Percentiles rank a stretch among this genome's conserved stretches.
Evolutionary conservation across 2,113 vertebrate genomes (phyloP).

Genomic region (Azemiops feae): DNA sequence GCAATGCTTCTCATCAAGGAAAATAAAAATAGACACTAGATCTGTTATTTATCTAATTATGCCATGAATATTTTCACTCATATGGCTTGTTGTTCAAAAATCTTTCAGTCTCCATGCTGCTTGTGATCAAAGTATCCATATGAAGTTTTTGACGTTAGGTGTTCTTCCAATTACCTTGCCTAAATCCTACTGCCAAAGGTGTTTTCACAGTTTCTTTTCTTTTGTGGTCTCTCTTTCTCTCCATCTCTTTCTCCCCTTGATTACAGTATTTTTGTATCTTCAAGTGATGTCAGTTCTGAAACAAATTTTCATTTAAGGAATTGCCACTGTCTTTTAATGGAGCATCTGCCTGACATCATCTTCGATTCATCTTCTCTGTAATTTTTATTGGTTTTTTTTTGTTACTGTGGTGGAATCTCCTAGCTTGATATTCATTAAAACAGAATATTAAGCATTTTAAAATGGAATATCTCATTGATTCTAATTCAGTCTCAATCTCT

Average conservation of each 20-base stretch:
- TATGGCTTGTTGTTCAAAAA: constrained; percentile 77
- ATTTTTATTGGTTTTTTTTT: not conserved
- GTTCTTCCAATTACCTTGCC: constrained; percentile 38
- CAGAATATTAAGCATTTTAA: not conserved
- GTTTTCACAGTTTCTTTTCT: not conserved
- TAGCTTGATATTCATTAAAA: not conserved
- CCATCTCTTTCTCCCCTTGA: not conserved
- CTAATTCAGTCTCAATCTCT: not conserved
- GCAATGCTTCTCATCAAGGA: constrained; percentile 90
- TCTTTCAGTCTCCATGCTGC: constrained; percentile 63
- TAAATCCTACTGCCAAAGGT: constrained; percentile 8
- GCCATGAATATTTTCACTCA: constrained; percentile 81
- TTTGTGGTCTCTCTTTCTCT: not conserved
- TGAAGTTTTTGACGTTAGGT: constrained; percentile 50
- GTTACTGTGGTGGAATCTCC: not conserved
- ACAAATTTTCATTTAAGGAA: not conserved
- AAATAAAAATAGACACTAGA: constrained; percentile 85
- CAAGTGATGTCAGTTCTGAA: not conserved
- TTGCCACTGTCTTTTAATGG: not conserved
- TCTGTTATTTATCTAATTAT: constrained; percentile 90
- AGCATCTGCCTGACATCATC: not conserved
- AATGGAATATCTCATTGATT: not conserved
- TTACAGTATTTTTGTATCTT: not conserved
- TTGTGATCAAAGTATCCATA: constrained; percentile 69
- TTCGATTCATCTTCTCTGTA: not conserved